Evolutionary conservation across 2,888 invertebrate genomes (phyloP).

Genomic region (Apodemia hepburni): DNA sequence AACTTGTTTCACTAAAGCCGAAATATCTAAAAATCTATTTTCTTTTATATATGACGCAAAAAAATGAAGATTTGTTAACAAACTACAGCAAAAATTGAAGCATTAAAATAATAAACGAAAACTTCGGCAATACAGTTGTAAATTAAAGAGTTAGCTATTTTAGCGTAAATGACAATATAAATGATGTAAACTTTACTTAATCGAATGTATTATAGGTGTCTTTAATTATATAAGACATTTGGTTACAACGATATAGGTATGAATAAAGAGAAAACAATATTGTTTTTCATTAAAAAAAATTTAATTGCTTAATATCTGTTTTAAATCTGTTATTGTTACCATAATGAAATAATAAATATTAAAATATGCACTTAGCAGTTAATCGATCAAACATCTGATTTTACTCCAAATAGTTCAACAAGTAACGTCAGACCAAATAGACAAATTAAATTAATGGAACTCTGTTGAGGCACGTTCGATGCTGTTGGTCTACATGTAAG

Average conservation of each 20-base stretch:
- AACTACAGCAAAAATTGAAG: no score
- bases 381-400: background rate
- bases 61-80: no score
- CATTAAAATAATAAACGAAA: background rate
- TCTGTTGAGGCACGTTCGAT: no score
- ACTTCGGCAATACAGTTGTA: background rate
- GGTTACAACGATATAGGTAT: conserved; percentile 9
- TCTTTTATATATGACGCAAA: background rate
- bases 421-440: no score
- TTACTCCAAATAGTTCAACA: background rate
- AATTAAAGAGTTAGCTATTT: conserved; percentile 3
- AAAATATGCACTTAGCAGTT: background rate
- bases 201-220: conserved; percentile 3
- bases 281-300: background rate
- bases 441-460: no score
- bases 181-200: conserved; percentile 7
- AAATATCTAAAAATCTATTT: background rate
- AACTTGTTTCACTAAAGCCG: background rate
- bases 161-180: conserved; percentile 9
- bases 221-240: conserved; percentile 8
- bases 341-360: background rate
- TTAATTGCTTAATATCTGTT: background rate
- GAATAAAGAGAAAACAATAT: background rate
- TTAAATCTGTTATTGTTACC: background rate
- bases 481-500: no score